Base-by-base conservation (phyloP, 2,113 vertebrate species). In the Noctilio leporinus region DNA sequence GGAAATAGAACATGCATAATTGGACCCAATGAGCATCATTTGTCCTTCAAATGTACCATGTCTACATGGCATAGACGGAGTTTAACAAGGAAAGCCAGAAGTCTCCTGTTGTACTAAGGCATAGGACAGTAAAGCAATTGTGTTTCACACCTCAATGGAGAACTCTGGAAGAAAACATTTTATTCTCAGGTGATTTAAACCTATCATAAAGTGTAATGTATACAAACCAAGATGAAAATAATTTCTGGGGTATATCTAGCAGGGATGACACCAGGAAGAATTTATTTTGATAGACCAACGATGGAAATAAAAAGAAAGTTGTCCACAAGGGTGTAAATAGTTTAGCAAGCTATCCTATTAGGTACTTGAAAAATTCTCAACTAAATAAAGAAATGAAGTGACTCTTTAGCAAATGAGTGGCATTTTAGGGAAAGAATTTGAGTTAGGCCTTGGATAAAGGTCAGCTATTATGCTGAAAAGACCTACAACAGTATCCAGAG, bases 311-410 rank as follows among this genome's bases (percentile, higher is more conserved):
- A 81, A 85, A 69, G 40, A 83, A 89, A 94, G 83, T 53, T 72
- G 43, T 86, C 57, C 75, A 92, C 70, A 76, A 86, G n/a, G 47
- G 22, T 80, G 2, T 67, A 83, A 85, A 81, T 3, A 83, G 15
- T 89, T 94, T 84, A 95, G 69, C 38, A 92, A 10, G 11, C 51
- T 76, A n/a, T 8, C 75, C 38, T 93, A 38, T 81, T 45, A 89
- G 15, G 15, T 49, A 88, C 86, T 97, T 95, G 88, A 15, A 93
- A 5, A 40, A 4, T 38, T 95, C 81, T 96, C 96, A 95, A 45
- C 83, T 95, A 57, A 30, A 12, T 80, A 30, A 53, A 94, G 17
- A 88, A 9, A 51, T 62, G 3, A 72, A 55, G 8, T 65, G 65
- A 88, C 96, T 96, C 53, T 95, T 40, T 0, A 77, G 64, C 16